phyloP scores from a whole-genome alignment of 2,113 vertebrate genomes.

The Colinus virginianus region DNA sequence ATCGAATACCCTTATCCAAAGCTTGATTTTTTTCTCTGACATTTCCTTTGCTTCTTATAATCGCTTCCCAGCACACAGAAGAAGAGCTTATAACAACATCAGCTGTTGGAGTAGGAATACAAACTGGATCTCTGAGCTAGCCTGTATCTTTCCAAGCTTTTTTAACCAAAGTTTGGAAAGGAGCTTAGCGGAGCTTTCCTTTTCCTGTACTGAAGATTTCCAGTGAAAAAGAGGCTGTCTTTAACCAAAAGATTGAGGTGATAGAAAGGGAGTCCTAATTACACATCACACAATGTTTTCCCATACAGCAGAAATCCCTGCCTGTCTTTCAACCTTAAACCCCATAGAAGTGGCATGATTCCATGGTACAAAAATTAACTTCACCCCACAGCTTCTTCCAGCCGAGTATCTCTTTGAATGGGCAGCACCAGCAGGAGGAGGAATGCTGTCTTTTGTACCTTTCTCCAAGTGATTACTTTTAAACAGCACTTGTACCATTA shows the following conservation, averaged over 20 bases:
- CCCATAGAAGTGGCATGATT: not conserved
- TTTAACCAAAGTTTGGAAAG: not conserved
- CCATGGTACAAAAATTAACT: not conserved
- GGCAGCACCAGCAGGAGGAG: not conserved
- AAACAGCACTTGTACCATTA: not conserved
- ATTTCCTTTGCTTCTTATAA: conserved; percentile 11
- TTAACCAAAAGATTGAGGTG: not conserved
- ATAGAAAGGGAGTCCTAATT: not conserved
- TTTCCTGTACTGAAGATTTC: not conserved
- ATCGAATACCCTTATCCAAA: not conserved
- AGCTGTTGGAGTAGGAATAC: not conserved
- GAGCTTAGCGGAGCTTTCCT: not conserved
- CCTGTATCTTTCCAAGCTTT: not conserved
- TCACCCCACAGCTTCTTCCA: not conserved
- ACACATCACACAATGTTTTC: not conserved
- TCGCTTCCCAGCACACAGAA: not conserved
- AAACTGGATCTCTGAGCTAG: not conserved
- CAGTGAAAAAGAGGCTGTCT: not conserved
- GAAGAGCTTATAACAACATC: not conserved
- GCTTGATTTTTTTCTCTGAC: not conserved
- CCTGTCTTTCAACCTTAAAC: not conserved
- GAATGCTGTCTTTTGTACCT: not conserved
- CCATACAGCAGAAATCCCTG: not conserved
- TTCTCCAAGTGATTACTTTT: not conserved
- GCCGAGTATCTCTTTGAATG: not conserved